Base-by-base conservation (phyloP, 2,113 vertebrate species). In the Neofelis nebulosa region DNA sequence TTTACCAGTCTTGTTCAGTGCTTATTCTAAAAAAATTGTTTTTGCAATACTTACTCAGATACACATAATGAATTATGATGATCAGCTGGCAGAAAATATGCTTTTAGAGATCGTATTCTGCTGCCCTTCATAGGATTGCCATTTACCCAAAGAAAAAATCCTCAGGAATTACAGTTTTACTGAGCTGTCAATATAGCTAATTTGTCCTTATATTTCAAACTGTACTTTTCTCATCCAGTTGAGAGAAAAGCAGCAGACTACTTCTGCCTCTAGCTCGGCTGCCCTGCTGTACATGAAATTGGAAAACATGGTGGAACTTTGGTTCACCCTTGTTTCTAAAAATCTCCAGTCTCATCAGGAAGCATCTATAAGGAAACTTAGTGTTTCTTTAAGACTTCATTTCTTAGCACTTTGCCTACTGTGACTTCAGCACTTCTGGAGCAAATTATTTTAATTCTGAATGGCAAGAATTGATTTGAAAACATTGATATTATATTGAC, bases 201-300 rank as follows among this genome's bases (percentile, higher is more conserved):
- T 74, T 95, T 73, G 89, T 81, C 52, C 88, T 89, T 96, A 74
- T 91, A 87, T 93, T 95, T 80, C 55, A 84, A 73, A 80, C 14
- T 65, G 87, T 18, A 36, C n/a, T 48, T 83, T 87, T 76, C 19
- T 92, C 29, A 57, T 68, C 31, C 19, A 61, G 0, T 80, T 41
- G 45, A 89, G 55, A 91, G 86, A 57, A 93, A 27, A 73, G n/a
- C 12, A 61, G 9, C 41, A 74, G 45, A 50, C 23, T 71, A 29
- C 29, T 27, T 80, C 45, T 48, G 33, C 69, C 57, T 91, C 38
- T 14, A 11, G 19, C 7, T 74, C 45, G 33, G 12, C 68, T 73
- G 4, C 38, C 41, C 38, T 65, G 7, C n/a, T 68, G 7, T 36
- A 79, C 31, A 68, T 14, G 21, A 55, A 81, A 63, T 4, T 12